These are phyloP conservation scores for Cylindroiulus punctatus DNA, from an alignment of 2,888 invertebrate species.

Conservation along the genomic window DNA sequence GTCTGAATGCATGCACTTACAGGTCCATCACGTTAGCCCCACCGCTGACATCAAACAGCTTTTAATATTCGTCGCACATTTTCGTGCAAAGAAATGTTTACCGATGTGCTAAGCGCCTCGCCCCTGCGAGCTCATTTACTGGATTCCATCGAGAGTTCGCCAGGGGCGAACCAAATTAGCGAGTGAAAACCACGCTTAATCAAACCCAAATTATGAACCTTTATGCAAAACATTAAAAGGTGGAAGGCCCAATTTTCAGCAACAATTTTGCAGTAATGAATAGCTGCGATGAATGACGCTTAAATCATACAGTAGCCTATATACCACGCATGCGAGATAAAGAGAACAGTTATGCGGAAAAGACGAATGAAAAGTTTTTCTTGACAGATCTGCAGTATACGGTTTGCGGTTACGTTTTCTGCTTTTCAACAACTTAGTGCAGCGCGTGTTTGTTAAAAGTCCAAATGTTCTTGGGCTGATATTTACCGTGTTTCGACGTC, in stretches of 20 bases:
- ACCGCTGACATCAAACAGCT: not conserved
- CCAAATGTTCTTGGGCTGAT: not conserved
- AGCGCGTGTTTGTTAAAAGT: not conserved
- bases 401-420: not conserved
- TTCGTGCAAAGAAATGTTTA: not conserved
- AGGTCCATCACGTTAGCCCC: not conserved
- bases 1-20: not conserved
- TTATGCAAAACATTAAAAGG: not conserved
- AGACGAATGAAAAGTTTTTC: not conserved
- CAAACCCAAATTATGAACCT: not conserved
- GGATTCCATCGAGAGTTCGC: not conserved
- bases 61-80: constrained; percentile 15
- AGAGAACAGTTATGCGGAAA: not conserved
- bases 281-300: too few species aligned
- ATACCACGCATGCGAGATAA: too few species aligned
- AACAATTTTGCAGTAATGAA: too few species aligned
- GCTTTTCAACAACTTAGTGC: not conserved
- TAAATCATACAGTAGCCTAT: too few species aligned
- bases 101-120: not conserved
- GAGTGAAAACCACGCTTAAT: not conserved
- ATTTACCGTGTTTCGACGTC: not conserved
- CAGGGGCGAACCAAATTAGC: constrained; percentile 4
- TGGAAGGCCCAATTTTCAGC: not conserved
- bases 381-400: not conserved
- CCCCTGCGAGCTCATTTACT: not conserved